Evolutionary conservation across 2,888 invertebrate species (phyloP).

Genomic region (Drosophila atroscutellata): DNA sequence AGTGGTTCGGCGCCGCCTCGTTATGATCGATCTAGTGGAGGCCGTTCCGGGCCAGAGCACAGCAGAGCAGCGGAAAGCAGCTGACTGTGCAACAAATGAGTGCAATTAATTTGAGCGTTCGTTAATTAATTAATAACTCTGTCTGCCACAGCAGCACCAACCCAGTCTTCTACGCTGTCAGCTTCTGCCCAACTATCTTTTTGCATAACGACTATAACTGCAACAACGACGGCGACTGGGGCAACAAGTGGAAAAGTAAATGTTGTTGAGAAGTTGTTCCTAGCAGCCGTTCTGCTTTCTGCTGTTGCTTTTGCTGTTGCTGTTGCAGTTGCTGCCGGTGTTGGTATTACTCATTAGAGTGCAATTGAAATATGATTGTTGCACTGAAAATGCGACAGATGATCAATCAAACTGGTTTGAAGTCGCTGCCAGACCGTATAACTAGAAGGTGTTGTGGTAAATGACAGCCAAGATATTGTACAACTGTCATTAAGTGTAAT

Average conservation of each 20-base stretch:
- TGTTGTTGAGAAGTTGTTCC: slow-evolving; percentile 28
- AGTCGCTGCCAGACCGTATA: slow-evolving; percentile 5
- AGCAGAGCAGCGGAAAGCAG: slow-evolving; percentile 19
- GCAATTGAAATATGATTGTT: slow-evolving; percentile 77
- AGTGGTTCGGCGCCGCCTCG: slow-evolving; percentile 37
- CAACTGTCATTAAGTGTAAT: slow-evolving; percentile 18
- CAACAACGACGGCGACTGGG: slow-evolving; percentile 15
- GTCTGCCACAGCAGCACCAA: slow-evolving; percentile 21
- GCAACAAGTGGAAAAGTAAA: slow-evolving; percentile 42
- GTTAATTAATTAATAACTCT: slow-evolving; percentile 77
- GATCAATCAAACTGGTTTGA: slow-evolving; percentile 72
- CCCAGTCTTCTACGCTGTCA: neutral
- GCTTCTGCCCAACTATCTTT: slow-evolving; percentile 8
- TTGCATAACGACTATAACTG: slow-evolving; percentile 38
- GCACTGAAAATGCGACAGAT: slow-evolving; percentile 67
- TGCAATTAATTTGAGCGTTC: slow-evolving; percentile 77
- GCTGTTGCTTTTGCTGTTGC: neutral
- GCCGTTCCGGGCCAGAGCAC: neutral
- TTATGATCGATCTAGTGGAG: slow-evolving; percentile 61
- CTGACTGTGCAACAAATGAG: slow-evolving; percentile 76
- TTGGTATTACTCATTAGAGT: slow-evolving; percentile 65
- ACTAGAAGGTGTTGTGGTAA: slow-evolving; percentile 27
- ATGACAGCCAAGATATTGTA: slow-evolving; percentile 29
- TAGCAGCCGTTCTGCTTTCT: slow-evolving; percentile 8
- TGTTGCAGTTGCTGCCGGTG: neutral